These are phyloP conservation scores for Luehdorfia chinensis DNA, from an alignment of 1,140 invertebrate species.

Conservation along the genomic window DNA sequence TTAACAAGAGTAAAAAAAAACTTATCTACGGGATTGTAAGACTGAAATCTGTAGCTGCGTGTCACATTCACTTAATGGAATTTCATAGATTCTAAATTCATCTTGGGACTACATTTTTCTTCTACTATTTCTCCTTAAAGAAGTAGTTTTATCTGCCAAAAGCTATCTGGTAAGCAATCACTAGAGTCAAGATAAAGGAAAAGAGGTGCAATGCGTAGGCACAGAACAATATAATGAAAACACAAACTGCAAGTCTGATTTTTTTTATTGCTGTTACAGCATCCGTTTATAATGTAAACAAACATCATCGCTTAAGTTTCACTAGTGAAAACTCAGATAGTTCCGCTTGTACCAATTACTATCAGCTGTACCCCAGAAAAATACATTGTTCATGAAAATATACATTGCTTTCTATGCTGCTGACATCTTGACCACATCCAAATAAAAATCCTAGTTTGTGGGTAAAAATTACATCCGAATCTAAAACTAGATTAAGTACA, in stretches of 20 bases:
- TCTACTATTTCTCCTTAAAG: too few species aligned
- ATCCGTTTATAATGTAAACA: constrained; percentile 72
- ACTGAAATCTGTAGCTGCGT: too few species aligned
- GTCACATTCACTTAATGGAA: too few species aligned
- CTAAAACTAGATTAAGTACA: constrained; percentile 66
- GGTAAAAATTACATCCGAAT: constrained; percentile 42
- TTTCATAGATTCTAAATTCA: too few species aligned
- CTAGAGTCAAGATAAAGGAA: too few species aligned
- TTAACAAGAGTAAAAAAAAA: too few species aligned
- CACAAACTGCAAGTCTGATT: constrained; percentile 51
- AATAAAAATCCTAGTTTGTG: constrained; percentile 29
- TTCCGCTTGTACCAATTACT: constrained; percentile 45
- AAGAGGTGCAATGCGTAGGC: too few species aligned
- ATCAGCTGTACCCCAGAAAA: constrained; percentile 25
- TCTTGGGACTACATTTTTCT: too few species aligned
- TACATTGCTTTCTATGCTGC: constrained; percentile 44
- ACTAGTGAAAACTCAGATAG: constrained; percentile 66
- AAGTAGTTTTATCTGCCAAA: too few species aligned
- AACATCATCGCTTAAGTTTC: constrained; percentile 65
- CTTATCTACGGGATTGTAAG: too few species aligned
- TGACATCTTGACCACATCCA: constrained; percentile 31
- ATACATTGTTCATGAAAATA: constrained; percentile 58
- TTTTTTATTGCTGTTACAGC: constrained; percentile 77
- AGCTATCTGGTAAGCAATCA: too few species aligned
- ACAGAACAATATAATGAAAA: constrained; percentile 36